Base-by-base conservation (phyloP, 2,797 vertebrate genomes). In the Hypotaenidia okinawae region DNA sequence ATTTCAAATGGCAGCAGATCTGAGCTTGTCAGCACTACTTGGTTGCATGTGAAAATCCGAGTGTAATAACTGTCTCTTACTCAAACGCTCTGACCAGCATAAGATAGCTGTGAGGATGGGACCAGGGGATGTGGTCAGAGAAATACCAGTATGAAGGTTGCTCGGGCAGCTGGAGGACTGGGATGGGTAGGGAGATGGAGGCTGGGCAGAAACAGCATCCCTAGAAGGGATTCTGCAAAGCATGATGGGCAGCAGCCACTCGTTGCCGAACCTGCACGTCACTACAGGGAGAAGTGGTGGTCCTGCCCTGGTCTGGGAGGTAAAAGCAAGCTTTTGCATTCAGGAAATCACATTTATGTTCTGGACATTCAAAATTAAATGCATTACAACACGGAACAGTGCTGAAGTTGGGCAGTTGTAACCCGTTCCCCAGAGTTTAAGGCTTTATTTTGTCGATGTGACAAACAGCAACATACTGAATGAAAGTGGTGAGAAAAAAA, bases 241-340 rank as follows among this genome's bases (percentile, higher is more conserved):
- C 4, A 3, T 3, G 5, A n/a, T 0, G 6, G 33, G 58, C 81
- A 52, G 43, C 9, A 10, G 77, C 22, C 5, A 6, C 27, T 37
- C 5, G 2, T 33, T 51, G 67, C 62, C 10, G 11, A 49, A 49
- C 32, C 72, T 39, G 47, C 4, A 14, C 27, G 12, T 19, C 0
- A 0, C 23, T 15, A 5, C 6, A 13, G 32, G 9, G 28, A 55
- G 19, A 30, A 75, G 51, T 1, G 4, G 5, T 5, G 17, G 22
- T 59, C 49, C 73, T 84, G n/a, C 24, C 41, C 59, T 24, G 25
- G 6, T 45, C 68, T 10, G 6, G 33, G 72, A 67, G 32, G 27
- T 8, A 79, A 83, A 83, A 70, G 21, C 43, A 45, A 64, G 52
- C 33, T 69, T 75, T 37, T 72, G 37, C 1, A 6, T 14, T 63